phyloP scores from a whole-genome alignment of 2,113 vertebrate species.

The Syrmaticus mikado region DNA sequence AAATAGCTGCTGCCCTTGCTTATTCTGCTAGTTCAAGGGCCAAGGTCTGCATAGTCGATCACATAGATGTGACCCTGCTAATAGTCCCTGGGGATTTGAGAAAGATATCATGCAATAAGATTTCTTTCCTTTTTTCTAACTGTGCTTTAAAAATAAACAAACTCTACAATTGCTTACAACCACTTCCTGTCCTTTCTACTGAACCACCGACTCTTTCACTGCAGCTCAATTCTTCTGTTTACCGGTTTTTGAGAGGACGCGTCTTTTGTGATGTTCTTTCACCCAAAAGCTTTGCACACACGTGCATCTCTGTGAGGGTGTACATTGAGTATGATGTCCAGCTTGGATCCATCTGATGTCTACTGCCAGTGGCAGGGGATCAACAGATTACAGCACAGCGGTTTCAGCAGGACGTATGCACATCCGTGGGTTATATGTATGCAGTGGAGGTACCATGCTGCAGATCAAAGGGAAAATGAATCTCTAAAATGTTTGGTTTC shows the following conservation, averaged over 20 bases:
- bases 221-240: neutral
- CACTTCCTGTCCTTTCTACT: neutral
- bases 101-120: neutral
- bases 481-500: constrained; percentile 25
- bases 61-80: neutral
- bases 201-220: neutral
- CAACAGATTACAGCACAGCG: neutral
- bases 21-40: neutral
- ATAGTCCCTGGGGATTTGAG: neutral
- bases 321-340: neutral
- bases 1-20: neutral
- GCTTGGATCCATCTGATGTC: neutral
- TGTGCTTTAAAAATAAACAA: constrained; percentile 22
- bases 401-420: neutral
- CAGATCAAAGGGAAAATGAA: constrained; percentile 49
- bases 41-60: neutral
- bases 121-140: constrained; percentile 13
- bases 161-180: neutral
- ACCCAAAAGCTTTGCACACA: neutral
- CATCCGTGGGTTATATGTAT: rapidly evolving
- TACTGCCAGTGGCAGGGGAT: neutral
- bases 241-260: neutral
- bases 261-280: neutral
- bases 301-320: neutral
- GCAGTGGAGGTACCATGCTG: neutral